phyloP scores from a whole-genome alignment of 2,888 invertebrate genomes.

The Dicycla oo region DNA sequence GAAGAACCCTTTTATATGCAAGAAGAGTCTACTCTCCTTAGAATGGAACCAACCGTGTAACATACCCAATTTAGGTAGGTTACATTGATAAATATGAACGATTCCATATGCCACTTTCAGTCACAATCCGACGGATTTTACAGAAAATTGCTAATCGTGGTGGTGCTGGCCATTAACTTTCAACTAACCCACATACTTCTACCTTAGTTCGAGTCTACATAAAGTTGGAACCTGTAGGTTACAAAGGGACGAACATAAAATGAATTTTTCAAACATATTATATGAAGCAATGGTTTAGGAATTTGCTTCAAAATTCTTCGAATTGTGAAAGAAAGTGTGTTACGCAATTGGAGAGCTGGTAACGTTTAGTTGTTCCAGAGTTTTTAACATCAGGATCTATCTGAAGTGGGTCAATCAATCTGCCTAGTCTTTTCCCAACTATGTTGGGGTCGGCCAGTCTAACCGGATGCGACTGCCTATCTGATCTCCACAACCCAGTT shows the following conservation, averaged over 20 bases:
- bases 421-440: no score
- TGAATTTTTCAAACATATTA: no score
- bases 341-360: background rate
- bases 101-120: background rate
- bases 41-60: conserved; percentile 80
- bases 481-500: no score
- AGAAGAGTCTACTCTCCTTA: conserved; percentile 74
- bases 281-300: no score
- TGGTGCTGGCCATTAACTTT: background rate
- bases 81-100: background rate
- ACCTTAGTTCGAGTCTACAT: background rate
- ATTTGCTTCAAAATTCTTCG: background rate
- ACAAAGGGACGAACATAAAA: background rate
- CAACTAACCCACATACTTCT: background rate
- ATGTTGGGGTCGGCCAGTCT: no score
- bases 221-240: background rate
- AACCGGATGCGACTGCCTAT: no score
- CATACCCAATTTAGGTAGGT: conserved; percentile 76
- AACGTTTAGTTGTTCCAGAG: background rate
- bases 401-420: no score
- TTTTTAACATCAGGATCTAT: background rate
- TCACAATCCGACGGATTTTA: background rate
- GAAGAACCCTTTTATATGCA: conserved; percentile 80
- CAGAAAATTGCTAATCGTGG: background rate
- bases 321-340: background rate